Evolutionary conservation across 1,140 invertebrate genomes (phyloP), one percentile per base, ranked within the genome.

Genomic region (Agrilus planipennis): DNA sequence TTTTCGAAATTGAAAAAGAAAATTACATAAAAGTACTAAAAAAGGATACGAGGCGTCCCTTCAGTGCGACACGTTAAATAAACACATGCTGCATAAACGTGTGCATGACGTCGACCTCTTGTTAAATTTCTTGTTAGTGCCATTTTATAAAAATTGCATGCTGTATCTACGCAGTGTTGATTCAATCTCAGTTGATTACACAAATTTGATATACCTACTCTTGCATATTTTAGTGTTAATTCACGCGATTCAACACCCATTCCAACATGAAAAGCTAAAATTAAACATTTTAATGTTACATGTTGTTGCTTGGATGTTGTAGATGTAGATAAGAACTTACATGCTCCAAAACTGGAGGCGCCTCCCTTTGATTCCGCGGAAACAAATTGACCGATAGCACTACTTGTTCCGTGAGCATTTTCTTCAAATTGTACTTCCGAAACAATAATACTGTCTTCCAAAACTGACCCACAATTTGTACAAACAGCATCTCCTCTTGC

Each of bases 91-190:
- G 93, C 93, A 60, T 94, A 81, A 42, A 98, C 91, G 53, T 91
- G 85, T n/a, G 76, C 75, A 51, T 86, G 81, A 46, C 84, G 89
- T 17, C 94, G 69, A 21, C 95, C 95, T 54, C 89, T 76, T 0
- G 93, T 98, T 15, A 98, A 66, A 56, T 91, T 78, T 46, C 79
- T 64, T 34, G 72, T 72, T n/a, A 96, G 62, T 19, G 92, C 94
- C 82, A 97, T 84, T 70, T 94, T 96, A 62, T 94, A 99, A 64
- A 96, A 96, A 56, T 89, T 92, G 47, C 88, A 85, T 3, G 93
- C 87, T 15, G 83, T 92, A 40, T 96, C 90, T 32, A 94, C 82
- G 54, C 82, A 90, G 54, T 92, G 85, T 51, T 89, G 80, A 56
- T 89, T 93, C 23, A 98, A 68, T 15, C 80, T 72, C 23, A 91